Base-by-base conservation (phyloP, 2,113 vertebrate genomes). In the Sinocyclocheilus anshuiensis region DNA sequence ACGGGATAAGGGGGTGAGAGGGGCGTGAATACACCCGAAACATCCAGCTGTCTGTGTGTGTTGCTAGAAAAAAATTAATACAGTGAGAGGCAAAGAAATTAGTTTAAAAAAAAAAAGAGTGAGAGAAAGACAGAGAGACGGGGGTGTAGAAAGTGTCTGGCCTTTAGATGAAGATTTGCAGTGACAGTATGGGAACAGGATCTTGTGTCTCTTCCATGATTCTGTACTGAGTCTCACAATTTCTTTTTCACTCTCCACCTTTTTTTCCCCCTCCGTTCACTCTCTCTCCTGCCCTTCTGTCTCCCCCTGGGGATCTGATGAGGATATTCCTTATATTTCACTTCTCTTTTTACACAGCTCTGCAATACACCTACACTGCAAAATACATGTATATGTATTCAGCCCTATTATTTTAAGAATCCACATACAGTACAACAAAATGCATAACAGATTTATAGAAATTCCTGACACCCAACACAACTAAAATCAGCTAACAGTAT, bases 171-270 rank as follows among this genome's bases (percentile, higher is more conserved):
- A 84, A 86, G 83, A 91, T 88, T 63, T 6, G 4, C 39, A 84
- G 83, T 71, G 86, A 89, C 87, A 89, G 36, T 82, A 88, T 88
- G 79, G 57, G 88, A 86, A 84, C 76, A 88, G 82, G 72, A 84
- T 88, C 84, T 74, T 82, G 86, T 78, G 87, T 86, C 89, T 91
- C 85, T 86, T 86, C 87, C 78, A 87, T 81, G 81, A 90, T 81
- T 89, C 76, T 89, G 90, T 91, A 87, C 91, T 92, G 89, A 88
- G 20, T 45, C 24, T 76, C 77, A 72, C 76, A 29, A 39, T 65
- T 79, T 72, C 6, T 39, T 81, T 75, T 81, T 59, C 39, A 82
- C 63, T 82, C 20, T 39, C 57, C 15, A 12, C 77, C 16, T 29
- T 57, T 80, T 45, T 77, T 10, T 65, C 1, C 48, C 1, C 48